Percentiles rank a stretch among this genome's conserved stretches.
Evolutionary conservation across 2,888 invertebrate species (phyloP).

Genomic region (Metacarcinus magister): DNA sequence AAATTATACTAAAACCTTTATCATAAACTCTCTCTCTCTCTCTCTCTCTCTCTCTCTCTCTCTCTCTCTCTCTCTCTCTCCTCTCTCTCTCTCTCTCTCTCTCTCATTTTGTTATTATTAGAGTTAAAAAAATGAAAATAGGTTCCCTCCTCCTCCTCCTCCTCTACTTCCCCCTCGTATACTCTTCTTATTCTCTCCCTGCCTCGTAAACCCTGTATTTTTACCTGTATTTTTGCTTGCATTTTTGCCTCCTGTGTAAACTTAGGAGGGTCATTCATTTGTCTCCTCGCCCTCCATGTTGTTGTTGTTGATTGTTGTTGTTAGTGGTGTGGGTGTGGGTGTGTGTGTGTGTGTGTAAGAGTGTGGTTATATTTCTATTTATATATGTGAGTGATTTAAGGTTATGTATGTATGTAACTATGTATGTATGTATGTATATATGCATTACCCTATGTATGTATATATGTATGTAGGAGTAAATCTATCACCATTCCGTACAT

Average conservation of each 20-base stretch:
- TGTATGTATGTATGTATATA: no score
- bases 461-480: background rate
- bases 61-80: background rate
- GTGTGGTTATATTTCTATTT: background rate
- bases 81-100: constrained; percentile 46
- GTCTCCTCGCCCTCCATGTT: background rate
- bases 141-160: background rate
- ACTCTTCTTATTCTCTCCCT: constrained; percentile 9
- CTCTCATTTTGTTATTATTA: constrained; percentile 22
- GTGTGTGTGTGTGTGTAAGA: background rate
- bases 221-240: background rate
- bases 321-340: background rate
- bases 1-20: background rate
- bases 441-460: no score
- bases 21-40: background rate
- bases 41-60: background rate
- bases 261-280: background rate
- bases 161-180: background rate
- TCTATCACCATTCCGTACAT: no score
- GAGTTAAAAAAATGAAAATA: background rate
- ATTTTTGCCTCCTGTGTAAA: background rate
- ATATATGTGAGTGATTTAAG: background rate
- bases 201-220: background rate
- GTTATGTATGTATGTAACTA: no score
- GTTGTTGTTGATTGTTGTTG: background rate